These are phyloP conservation scores for Argyrosomus japonicus DNA, from an alignment of 2,113 vertebrate genomes.

Conservation along the genomic window DNA sequence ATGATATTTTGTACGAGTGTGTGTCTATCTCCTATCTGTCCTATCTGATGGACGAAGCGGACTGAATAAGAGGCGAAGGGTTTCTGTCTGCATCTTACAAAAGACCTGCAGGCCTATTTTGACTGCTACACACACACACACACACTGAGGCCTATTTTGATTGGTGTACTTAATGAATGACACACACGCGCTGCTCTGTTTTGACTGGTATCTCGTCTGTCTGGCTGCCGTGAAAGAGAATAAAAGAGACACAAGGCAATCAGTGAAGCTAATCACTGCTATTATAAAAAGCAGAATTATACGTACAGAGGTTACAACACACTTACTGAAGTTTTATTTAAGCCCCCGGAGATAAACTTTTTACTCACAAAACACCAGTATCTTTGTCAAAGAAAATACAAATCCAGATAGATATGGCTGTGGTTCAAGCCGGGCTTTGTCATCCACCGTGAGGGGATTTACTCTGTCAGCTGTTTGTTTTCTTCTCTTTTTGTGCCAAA, in stretches of 20 bases:
- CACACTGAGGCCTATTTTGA: conserved; percentile 20
- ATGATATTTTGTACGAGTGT: conserved; percentile 7
- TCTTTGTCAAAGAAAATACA: not conserved
- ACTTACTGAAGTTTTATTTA: not conserved
- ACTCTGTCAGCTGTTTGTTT: conserved; percentile 7
- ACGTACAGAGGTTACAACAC: conserved; percentile 2
- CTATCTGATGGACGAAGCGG: conserved; percentile 63
- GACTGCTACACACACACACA: conserved; percentile 54
- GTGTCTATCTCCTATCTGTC: conserved; percentile 41
- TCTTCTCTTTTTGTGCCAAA: not conserved
- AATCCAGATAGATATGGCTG: not conserved
- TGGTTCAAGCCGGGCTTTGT: not conserved
- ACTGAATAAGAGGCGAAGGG: conserved; percentile 46
- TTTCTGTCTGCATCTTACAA: conserved; percentile 80
- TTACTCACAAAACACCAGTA: not conserved
- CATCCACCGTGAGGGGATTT: conserved; percentile 1
- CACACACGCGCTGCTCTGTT: conserved; percentile 34
- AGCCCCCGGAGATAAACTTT: conserved; percentile 8
- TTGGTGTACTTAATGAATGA: conserved; percentile 58
- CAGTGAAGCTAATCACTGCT: conserved; percentile 62
- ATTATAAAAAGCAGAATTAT: conserved; percentile 41
- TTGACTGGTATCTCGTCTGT: conserved; percentile 58
- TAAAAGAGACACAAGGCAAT: conserved; percentile 65
- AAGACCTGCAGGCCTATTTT: conserved; percentile 73
- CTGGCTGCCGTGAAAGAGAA: conserved; percentile 55